A percentile compares a stretch with the other conserved stretches of the same genome.
These are phyloP conservation scores for Aphaenogaster rudis DNA, from an alignment of 1,140 invertebrate species.

Conservation along the genomic window DNA sequence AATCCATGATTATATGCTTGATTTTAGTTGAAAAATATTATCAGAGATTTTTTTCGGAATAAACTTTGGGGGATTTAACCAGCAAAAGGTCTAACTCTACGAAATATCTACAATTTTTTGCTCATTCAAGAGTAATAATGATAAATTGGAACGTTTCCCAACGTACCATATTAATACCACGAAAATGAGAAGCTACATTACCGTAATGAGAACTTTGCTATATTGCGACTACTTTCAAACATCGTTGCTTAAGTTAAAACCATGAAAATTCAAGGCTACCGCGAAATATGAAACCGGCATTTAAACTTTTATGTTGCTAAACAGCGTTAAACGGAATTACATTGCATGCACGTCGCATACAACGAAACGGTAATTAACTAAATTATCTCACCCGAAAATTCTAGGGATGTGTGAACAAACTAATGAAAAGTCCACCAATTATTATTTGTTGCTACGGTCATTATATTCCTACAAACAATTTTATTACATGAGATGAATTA, in stretches of 20 bases:
- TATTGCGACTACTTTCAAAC: conserved; percentile 3
- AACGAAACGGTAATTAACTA: conserved; percentile 21
- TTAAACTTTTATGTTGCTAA: conserved; percentile 19
- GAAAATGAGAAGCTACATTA: conserved; percentile 46
- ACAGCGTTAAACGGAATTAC: conserved; percentile 21
- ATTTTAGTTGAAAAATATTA: background rate
- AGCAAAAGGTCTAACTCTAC: background rate
- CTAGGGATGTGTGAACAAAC: background rate
- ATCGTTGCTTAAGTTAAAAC: background rate
- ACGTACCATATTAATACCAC: conserved; percentile 4
- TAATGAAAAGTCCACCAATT: background rate
- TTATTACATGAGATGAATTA: background rate
- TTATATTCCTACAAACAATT: background rate
- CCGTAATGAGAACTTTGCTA: conserved; percentile 12
- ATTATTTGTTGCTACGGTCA: background rate
- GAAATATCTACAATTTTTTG: background rate
- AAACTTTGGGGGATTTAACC: conserved; percentile 13
- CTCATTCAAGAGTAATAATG: conserved; percentile 16
- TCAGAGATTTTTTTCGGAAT: conserved; percentile 2
- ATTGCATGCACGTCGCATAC: background rate
- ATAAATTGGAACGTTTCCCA: conserved; percentile 43
- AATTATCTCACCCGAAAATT: conserved; percentile 35
- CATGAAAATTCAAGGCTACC: background rate
- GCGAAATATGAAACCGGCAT: conserved; percentile 18
- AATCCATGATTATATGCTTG: background rate